Conservation (phyloP, 2,113 vertebrate genomes). For the Nycticryphes semicollaris region DNA sequence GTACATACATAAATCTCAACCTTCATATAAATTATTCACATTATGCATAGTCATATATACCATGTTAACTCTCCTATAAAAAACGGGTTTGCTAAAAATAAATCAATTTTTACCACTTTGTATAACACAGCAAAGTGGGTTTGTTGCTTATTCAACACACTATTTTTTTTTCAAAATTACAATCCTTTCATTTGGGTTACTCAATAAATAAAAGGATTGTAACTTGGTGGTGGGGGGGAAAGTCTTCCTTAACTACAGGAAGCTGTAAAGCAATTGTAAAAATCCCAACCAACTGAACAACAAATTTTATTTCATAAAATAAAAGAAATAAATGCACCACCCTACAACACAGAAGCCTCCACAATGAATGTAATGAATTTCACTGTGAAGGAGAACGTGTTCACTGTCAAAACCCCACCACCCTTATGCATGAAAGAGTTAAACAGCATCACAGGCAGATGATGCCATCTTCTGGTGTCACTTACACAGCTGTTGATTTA, state of each 20-base stretch:
- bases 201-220: not conserved
- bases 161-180: not conserved
- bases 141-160: not conserved
- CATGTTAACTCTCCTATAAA: not conserved
- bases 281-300: rapidly evolving
- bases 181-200: not conserved
- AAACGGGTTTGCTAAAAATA: not conserved
- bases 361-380: rapidly evolving
- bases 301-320: not conserved
- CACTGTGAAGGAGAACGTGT: rapidly evolving
- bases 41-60: not conserved
- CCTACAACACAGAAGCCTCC: rapidly evolving
- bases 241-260: not conserved
- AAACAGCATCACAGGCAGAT: conserved; percentile 4
- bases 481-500: not conserved
- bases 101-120: not conserved
- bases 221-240: not conserved
- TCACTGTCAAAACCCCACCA: not conserved
- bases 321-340: not conserved
- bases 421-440: not conserved
- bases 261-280: not conserved
- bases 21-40: not conserved
- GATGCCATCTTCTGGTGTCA: conserved; percentile 50
- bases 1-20: not conserved
- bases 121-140: not conserved